Evolutionary conservation across 2,113 vertebrate genomes (phyloP).

Genomic region (Spea bombifrons): DNA sequence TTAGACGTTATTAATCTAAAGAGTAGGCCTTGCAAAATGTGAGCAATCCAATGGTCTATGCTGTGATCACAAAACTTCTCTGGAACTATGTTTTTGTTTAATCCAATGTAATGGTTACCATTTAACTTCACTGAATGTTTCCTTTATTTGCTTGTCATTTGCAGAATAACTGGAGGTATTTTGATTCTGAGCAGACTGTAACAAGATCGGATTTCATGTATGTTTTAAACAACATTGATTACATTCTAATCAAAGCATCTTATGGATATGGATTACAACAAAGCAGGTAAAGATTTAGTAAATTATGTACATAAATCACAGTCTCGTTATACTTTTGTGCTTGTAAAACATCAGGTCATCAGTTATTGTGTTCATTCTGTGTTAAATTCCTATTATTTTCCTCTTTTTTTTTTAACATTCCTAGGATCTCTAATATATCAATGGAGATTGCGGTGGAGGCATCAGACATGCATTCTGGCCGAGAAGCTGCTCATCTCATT

Average conservation of each 20-base stretch:
- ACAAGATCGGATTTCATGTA: conserved; percentile 84
- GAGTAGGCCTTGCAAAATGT: no score
- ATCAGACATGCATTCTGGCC: conserved; percentile 52
- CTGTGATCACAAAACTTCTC: no score
- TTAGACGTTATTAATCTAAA: no score
- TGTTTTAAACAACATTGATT: conserved; percentile 80
- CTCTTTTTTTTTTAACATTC: conserved; percentile 22
- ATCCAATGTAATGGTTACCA: neutral
- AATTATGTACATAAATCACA: neutral
- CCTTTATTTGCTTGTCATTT: conserved; percentile 33
- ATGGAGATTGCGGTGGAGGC: conserved; percentile 77
- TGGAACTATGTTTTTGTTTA: no score
- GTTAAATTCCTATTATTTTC: neutral
- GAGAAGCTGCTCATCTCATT: conserved; percentile 64
- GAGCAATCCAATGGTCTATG: no score
- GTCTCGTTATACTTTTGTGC: no score
- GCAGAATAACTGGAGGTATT: conserved; percentile 89
- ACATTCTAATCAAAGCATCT: conserved; percentile 85
- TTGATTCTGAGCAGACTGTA: conserved; percentile 83
- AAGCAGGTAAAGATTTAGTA: conserved; percentile 77
- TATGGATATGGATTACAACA: conserved; percentile 84
- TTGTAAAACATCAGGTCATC: no score
- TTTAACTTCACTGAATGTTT: neutral
- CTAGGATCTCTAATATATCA: conserved; percentile 86
- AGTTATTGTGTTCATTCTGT: neutral